Percentiles rank a stretch among this genome's conserved stretches.
Conservation (phyloP, 2,888 invertebrate genomes). For the Gerris lacustris region DNA sequence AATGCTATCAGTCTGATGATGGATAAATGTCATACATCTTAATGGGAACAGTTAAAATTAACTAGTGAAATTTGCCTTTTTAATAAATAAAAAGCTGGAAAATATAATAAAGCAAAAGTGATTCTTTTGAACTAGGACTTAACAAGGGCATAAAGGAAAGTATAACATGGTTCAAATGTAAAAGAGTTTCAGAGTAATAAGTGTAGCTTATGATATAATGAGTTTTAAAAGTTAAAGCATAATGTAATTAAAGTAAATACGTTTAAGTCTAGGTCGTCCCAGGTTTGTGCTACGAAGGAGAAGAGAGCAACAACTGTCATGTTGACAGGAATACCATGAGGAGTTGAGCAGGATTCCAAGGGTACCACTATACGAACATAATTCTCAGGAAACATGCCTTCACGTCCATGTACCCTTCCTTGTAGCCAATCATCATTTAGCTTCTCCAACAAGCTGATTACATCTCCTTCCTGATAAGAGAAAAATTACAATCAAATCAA, state of each 20-base stretch:
- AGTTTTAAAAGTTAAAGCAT: no score
- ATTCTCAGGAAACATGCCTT: constrained; percentile 71
- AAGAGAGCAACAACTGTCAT: constrained; percentile 52
- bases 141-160: no score
- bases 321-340: constrained; percentile 12
- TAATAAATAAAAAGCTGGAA: no score
- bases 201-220: no score
- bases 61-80: no score
- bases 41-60: no score
- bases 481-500: constrained; percentile 23
- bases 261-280: constrained; percentile 45
- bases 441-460: constrained; percentile 54
- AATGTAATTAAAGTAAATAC: constrained; percentile 34
- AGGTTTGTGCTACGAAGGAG: constrained; percentile 52
- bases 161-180: no score
- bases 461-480: constrained; percentile 52
- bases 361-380: constrained; percentile 67
- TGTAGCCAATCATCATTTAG: constrained; percentile 70
- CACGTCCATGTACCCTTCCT: constrained; percentile 54
- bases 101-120: no score
- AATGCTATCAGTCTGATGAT: no score
- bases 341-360: constrained; percentile 36
- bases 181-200: no score
- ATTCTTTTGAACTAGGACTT: no score
- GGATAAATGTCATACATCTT: no score